Evolutionary conservation across 2,888 invertebrate species (phyloP).

Genomic region (Capitulum mitella): DNA sequence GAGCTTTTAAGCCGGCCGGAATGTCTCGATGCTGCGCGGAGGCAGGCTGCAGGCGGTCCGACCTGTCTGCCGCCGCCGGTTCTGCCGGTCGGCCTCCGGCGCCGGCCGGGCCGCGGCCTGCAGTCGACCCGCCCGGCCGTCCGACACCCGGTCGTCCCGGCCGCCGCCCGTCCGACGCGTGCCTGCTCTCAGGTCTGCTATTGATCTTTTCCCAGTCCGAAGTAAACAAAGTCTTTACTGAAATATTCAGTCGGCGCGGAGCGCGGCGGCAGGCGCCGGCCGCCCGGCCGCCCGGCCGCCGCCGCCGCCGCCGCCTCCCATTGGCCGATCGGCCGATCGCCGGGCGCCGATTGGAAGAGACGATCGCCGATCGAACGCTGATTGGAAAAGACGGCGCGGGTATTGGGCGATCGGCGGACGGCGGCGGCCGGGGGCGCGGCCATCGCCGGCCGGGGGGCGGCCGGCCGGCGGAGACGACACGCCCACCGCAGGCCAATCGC

Average conservation of each 20-base stretch:
- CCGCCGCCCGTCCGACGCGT: neutral
- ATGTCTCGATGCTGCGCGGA: neutral
- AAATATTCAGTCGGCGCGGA: conserved; percentile 11
- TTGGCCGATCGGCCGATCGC: conserved; percentile 16
- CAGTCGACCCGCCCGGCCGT: no score
- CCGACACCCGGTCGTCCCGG: neutral
- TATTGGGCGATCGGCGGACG: conserved; percentile 3
- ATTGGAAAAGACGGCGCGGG: conserved; percentile 17
- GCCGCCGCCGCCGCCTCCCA: neutral
- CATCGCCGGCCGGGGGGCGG: neutral
- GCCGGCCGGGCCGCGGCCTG: neutral
- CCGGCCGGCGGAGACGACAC: neutral
- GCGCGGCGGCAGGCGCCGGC: neutral
- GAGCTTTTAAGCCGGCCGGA: neutral
- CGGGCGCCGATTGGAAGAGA: conserved; percentile 16
- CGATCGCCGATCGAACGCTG: conserved; percentile 18
- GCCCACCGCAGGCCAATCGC: neutral
- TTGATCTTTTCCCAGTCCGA: conserved; percentile 15
- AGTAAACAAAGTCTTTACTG: conserved; percentile 22
- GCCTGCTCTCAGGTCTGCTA: conserved; percentile 19
- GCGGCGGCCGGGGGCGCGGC: neutral
- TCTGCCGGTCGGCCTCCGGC: neutral
- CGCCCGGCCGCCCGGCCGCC: neutral
- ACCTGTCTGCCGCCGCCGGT: neutral
- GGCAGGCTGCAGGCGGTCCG: no score